Percentiles rank a stretch among this genome's conserved stretches.
Evolutionary conservation across 2,113 vertebrate genomes (phyloP).

Genomic region (Rutilus rutilus): DNA sequence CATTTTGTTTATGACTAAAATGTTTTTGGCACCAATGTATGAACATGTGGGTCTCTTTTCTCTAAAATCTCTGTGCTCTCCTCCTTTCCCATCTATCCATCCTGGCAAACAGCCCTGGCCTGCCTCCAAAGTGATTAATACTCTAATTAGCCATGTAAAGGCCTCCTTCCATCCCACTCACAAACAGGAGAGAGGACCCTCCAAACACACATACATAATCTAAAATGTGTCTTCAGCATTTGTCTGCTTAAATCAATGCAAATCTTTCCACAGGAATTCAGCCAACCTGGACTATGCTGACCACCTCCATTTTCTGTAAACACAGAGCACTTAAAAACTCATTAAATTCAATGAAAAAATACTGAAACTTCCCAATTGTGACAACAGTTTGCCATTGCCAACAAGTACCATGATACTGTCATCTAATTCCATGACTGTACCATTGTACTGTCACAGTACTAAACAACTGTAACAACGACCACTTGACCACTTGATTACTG

Average conservation of each 20-base stretch:
- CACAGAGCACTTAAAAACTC: not conserved
- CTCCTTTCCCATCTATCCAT: conserved; percentile 17
- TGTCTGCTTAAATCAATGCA: conserved; percentile 24
- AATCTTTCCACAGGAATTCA: conserved; percentile 5
- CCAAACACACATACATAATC: not conserved
- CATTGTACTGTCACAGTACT: no score
- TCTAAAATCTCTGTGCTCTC: conserved; percentile 15
- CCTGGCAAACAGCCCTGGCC: conserved; percentile 20
- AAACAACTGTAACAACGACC: no score
- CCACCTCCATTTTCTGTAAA: not conserved
- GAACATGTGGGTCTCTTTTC: conserved; percentile 6
- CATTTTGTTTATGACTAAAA: not conserved
- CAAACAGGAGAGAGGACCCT: not conserved
- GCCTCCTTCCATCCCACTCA: conserved; percentile 23
- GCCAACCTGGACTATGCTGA: not conserved
- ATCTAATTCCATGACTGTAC: no score
- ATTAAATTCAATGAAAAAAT: not conserved
- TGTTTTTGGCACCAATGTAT: not conserved
- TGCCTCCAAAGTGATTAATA: conserved; percentile 39
- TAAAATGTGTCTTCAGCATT: conserved; percentile 9
- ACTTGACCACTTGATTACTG: no score
- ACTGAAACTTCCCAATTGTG: no score
- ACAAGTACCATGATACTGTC: no score
- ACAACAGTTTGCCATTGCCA: no score
- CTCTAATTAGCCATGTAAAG: conserved; percentile 44